These are phyloP conservation scores for Sycophila texana DNA, from an alignment of 2,888 invertebrate species.

Conservation along the genomic window DNA sequence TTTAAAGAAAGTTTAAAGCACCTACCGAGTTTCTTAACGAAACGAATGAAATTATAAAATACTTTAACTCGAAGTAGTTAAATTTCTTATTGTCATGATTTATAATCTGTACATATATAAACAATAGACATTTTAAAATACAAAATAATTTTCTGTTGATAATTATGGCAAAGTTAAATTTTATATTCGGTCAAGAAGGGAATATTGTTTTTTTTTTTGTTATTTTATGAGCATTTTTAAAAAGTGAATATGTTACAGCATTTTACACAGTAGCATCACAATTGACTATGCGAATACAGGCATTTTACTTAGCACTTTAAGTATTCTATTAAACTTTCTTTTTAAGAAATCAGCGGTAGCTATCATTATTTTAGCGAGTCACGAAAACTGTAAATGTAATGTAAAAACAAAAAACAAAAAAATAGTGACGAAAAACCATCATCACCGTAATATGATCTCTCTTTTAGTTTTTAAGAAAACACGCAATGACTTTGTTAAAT, in stretches of 20 bases:
- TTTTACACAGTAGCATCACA: background rate
- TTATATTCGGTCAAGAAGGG: too few relatives aligned
- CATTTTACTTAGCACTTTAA: constrained; percentile 39
- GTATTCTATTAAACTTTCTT: constrained; percentile 10
- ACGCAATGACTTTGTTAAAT: too few relatives aligned
- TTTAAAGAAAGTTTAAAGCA: too few relatives aligned
- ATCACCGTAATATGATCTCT: constrained; percentile 50
- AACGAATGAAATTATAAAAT: too few relatives aligned
- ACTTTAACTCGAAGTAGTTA: too few relatives aligned
- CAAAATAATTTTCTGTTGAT: background rate
- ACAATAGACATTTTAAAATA: too few relatives aligned
- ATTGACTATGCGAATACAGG: constrained; percentile 32
- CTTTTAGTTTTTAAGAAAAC: constrained; percentile 25
- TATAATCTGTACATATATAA: too few relatives aligned
- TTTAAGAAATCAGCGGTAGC: constrained; percentile 24
- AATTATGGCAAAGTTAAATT: too few relatives aligned
- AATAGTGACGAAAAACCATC: constrained; percentile 10
- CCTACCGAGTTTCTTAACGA: too few relatives aligned
- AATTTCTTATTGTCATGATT: too few relatives aligned
- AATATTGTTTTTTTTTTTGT: background rate
- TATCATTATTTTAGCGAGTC: constrained; percentile 6
- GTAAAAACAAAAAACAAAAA: constrained; percentile 38
- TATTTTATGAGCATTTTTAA: background rate
- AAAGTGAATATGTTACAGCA: background rate
- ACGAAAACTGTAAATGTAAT: constrained; percentile 46